These are phyloP conservation scores for Ranitomeya imitator DNA, from an alignment of 2,113 vertebrate genomes.

Conservation along the genomic window DNA sequence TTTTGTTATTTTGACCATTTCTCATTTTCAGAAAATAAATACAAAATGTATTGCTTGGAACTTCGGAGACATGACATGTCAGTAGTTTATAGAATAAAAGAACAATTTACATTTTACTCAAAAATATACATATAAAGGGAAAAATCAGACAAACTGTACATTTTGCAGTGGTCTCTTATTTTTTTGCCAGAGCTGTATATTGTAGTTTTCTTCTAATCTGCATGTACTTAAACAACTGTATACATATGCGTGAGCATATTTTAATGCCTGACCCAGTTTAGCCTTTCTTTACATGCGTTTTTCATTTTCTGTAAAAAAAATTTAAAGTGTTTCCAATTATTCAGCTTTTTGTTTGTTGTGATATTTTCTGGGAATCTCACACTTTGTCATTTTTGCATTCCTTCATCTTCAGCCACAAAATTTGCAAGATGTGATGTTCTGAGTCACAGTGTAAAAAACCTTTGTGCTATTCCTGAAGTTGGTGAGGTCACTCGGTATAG, in stretches of 20 bases:
- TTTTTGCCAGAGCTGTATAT: too few species aligned
- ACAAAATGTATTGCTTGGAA: too few species aligned
- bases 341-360: background rate
- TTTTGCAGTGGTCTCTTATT: too few species aligned
- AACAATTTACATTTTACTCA: too few species aligned
- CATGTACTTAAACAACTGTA: background rate
- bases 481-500: background rate
- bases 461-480: background rate
- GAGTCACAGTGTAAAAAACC: background rate
- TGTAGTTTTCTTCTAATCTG: too few species aligned
- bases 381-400: constrained; percentile 9
- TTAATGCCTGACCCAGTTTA: background rate
- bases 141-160: too few species aligned
- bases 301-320: background rate
- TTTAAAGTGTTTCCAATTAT: constrained; percentile 32
- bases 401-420: background rate
- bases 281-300: background rate
- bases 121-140: too few species aligned
- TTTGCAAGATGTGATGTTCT: background rate
- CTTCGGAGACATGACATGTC: too few species aligned
- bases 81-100: too few species aligned
- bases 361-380: constrained; percentile 13
- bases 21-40: too few species aligned
- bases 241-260: background rate
- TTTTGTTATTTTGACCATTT: too few species aligned